phyloP scores from a whole-genome alignment of 2,888 invertebrate species.

The Zootermopsis nevadensis region DNA sequence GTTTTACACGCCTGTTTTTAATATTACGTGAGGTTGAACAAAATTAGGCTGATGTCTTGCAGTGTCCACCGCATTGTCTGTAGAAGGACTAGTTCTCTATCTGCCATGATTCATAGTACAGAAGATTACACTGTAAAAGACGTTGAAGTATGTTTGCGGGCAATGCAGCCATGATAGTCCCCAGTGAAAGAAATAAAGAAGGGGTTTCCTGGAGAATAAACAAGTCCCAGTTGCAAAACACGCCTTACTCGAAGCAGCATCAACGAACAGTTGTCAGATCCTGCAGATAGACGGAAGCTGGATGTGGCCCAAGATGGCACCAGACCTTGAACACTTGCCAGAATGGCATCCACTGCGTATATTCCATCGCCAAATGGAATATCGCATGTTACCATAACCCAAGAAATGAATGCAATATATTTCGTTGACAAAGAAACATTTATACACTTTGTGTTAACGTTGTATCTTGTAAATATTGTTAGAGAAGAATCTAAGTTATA shows the following conservation, averaged over 20 bases:
- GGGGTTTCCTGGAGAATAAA: not conserved
- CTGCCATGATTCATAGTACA: no score
- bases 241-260: not conserved
- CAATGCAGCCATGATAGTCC: not conserved
- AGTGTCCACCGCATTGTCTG: no score
- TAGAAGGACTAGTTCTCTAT: no score
- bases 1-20: no score
- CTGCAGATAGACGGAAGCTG: constrained; percentile 25
- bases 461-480: not conserved
- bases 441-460: not conserved
- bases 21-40: no score
- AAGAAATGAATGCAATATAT: not conserved
- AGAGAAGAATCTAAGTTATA: not conserved
- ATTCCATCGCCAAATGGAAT: constrained; percentile 42
- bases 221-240: constrained; percentile 14
- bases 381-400: not conserved
- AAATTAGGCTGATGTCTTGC: no score
- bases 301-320: constrained; percentile 40
- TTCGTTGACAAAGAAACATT: not conserved
- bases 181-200: not conserved
- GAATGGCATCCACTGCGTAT: constrained; percentile 43
- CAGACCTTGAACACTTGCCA: constrained; percentile 42
- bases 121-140: no score
- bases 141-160: not conserved
- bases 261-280: constrained; percentile 40